Base-by-base conservation (phyloP, 2,113 vertebrate genomes). In the Misgurnus mizolepis region DNA sequence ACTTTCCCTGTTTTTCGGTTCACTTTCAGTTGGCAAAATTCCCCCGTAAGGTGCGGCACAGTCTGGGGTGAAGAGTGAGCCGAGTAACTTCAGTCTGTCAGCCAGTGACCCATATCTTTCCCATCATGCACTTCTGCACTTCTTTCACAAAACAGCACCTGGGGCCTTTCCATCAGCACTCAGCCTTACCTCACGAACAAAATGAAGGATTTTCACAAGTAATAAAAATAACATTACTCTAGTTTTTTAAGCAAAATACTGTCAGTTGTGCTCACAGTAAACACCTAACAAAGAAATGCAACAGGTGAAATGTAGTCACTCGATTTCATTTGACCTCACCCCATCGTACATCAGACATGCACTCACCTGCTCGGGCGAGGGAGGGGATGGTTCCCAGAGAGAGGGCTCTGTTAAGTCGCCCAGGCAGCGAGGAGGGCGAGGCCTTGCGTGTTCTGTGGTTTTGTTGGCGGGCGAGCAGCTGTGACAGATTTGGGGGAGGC, bases 361-460 rank as follows among this genome's bases (percentile, higher is more conserved):
- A 9, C 87, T 90, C 90, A 98, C 97, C 96, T 88, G 96, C 88
- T 65, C 94, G 90, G 9, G 92, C 93, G 83, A 99, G 89, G 18
- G 96, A 92, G 18, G 96, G 97, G 5, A 95, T 95, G 58, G 97
- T 99, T 34, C 98, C 98, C 73, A 99, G 91, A 0, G 94, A 95
- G 0, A 99, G 95, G 0, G 95, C 96, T 80, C 95, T 89, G 92
- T 92, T 96, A 78, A 99, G 94, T 0, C 95, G 96, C 5, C 96
- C 93, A 0, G 97, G 96, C 53, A 99, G 92, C 0, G 97, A 97
- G 50, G 95, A 95, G 0, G 96, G 94, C 0, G 95, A 95, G 0
- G 91, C 87, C 79, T 92, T 94, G 39, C 89, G 93, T 1, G 93
- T 92, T 2, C 92, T 88, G 34, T 92, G 92, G 80, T 91, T 90